Evolutionary conservation across 2,888 invertebrate genomes (phyloP).

Genomic region (Pachycephus smyrnensis): DNA sequence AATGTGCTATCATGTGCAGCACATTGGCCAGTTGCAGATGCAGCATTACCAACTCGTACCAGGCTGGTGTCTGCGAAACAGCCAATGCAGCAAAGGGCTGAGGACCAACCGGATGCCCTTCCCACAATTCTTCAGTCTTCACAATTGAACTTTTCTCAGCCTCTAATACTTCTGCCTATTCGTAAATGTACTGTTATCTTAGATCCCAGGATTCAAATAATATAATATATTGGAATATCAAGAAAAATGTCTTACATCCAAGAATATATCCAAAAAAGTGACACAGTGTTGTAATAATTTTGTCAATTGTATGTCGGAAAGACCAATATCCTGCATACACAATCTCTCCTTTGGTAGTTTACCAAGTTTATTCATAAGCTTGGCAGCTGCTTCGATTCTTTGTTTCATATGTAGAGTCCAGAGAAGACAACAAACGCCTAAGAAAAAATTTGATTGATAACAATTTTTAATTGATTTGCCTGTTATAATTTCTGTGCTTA

Average conservation of each 20-base stretch:
- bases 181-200: constrained; percentile 32
- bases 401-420: constrained; percentile 92
- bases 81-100: constrained; percentile 84
- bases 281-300: constrained; percentile 65
- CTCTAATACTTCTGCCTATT: constrained; percentile 65
- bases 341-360: constrained; percentile 88
- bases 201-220: constrained; percentile 15
- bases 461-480: background rate
- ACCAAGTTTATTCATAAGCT: constrained; percentile 84
- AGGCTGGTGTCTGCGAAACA: constrained; percentile 79
- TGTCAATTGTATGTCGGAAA: constrained; percentile 73
- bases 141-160: constrained; percentile 67
- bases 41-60: constrained; percentile 81
- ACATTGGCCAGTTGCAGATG: constrained; percentile 85
- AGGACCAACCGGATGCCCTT: constrained; percentile 68
- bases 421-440: constrained; percentile 84
- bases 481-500: constrained; percentile 48
- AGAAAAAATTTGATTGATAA: constrained; percentile 4
- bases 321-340: constrained; percentile 81
- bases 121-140: constrained; percentile 77
- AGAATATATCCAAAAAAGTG: constrained; percentile 71
- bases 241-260: constrained; percentile 67
- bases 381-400: constrained; percentile 80
- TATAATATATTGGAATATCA: constrained; percentile 55
- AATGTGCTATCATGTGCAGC: constrained; percentile 82